Percentiles rank a stretch among this genome's conserved stretches.
Conservation (phyloP, 2,797 vertebrate genomes). For the Eulemur mongoz region DNA sequence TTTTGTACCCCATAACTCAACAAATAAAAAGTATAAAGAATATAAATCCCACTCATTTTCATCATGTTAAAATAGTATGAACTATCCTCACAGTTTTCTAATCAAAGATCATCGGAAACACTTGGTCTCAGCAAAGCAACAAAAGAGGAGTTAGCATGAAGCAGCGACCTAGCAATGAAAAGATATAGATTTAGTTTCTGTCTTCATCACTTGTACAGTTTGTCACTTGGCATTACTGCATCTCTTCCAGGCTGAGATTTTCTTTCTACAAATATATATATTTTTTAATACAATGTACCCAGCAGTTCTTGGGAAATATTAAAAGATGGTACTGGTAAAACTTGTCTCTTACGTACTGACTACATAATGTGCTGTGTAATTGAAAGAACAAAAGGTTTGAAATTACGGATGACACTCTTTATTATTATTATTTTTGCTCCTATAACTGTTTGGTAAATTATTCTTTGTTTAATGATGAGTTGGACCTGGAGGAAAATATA, state of each 20-base stretch:
- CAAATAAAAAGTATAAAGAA: not conserved
- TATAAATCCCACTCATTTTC: slow-evolving; percentile 15
- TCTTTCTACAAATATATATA: not conserved
- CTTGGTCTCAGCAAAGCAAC: not conserved
- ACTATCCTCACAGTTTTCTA: not conserved
- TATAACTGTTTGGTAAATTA: not conserved
- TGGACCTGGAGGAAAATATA: not conserved
- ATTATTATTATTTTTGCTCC: not conserved
- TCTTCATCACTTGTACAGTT: not conserved
- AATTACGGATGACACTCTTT: not conserved
- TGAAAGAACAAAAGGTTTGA: not conserved
- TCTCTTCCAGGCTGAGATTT: not conserved
- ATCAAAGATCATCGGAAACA: not conserved
- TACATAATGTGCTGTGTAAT: not conserved
- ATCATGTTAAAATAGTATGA: not conserved
- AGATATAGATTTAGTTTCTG: not conserved
- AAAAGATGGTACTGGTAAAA: not conserved
- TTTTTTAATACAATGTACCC: not conserved
- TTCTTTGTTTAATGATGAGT: not conserved
- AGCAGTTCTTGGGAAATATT: not conserved
- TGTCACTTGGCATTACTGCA: not conserved
- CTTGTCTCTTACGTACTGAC: not conserved
- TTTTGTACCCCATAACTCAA: not conserved
- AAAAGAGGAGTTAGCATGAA: not conserved
- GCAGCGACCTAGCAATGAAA: not conserved